Evolutionary conservation across 2,888 invertebrate species (phyloP).

Genomic region (Synanthedon vespiformis): DNA sequence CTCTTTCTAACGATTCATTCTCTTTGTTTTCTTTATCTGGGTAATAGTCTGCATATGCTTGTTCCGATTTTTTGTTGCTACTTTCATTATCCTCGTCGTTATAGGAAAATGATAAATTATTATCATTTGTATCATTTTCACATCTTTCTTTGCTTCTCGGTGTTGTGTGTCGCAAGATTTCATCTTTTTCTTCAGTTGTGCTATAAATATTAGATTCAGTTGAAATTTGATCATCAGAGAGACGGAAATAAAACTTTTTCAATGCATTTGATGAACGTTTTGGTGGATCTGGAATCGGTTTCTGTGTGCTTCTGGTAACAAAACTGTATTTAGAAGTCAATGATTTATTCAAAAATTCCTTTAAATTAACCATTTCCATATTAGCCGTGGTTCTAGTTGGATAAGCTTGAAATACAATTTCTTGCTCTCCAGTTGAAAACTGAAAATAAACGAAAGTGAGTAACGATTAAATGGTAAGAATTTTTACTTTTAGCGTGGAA

Average conservation of each 20-base stretch:
- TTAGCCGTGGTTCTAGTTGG: conserved; percentile 24
- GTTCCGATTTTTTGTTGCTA: not conserved
- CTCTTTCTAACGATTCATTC: not conserved
- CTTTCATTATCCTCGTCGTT: not conserved
- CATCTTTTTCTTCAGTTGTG: not conserved
- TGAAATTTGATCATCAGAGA: not conserved
- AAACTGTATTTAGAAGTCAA: conserved; percentile 8
- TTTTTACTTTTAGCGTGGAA: too few species aligned
- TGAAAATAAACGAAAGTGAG: too few species aligned
- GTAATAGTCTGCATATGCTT: not conserved
- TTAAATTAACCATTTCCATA: conserved; percentile 12
- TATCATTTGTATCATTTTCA: not conserved
- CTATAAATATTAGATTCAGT: not conserved
- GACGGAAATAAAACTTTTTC: too few species aligned
- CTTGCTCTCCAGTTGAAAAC: too few species aligned
- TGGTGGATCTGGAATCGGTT: conserved; percentile 7
- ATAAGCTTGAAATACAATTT: not conserved
- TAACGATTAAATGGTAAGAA: too few species aligned
- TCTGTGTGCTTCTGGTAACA: conserved; percentile 12
- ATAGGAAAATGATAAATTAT: not conserved
- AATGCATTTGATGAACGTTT: conserved; percentile 12
- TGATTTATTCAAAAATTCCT: conserved; percentile 15
- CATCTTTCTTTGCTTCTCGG: not conserved
- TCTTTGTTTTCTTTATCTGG: not conserved
- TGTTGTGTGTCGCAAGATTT: not conserved